Conservation (phyloP, 1,140 invertebrate genomes). For the Saxidomus purpurata region DNA sequence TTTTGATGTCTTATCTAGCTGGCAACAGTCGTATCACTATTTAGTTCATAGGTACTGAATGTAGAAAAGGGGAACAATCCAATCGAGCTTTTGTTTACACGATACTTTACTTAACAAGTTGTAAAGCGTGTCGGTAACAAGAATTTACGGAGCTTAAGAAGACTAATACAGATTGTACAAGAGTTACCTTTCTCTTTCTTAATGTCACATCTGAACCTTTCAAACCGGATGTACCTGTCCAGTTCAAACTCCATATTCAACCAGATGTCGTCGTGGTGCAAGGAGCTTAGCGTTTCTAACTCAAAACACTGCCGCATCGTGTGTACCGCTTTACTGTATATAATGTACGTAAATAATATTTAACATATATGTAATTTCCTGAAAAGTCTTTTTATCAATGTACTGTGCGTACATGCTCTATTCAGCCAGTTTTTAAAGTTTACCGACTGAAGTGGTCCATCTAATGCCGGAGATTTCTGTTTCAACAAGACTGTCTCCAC, state of each 20-base stretch:
- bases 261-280: conserved; percentile 22
- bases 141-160: not conserved
- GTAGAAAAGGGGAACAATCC: not conserved
- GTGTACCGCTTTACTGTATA: not conserved
- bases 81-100: not conserved
- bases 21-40: too few species aligned
- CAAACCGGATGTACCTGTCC: not conserved
- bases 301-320: conserved; percentile 33
- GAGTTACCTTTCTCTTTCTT: conserved; percentile 28
- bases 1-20: too few species aligned
- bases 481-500: too few species aligned
- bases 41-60: too few species aligned
- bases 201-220: conserved; percentile 9
- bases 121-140: not conserved
- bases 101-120: not conserved
- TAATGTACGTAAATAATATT: too few species aligned
- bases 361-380: too few species aligned
- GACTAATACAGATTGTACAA: too few species aligned
- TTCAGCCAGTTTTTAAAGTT: too few species aligned
- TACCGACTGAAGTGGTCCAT: too few species aligned
- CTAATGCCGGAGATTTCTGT: too few species aligned
- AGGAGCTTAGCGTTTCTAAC: not conserved
- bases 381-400: too few species aligned
- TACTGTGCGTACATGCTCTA: too few species aligned
- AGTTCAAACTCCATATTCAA: conserved; percentile 35